Conservation (phyloP, 2,888 invertebrate species). For the Acholoe squamosa region DNA sequence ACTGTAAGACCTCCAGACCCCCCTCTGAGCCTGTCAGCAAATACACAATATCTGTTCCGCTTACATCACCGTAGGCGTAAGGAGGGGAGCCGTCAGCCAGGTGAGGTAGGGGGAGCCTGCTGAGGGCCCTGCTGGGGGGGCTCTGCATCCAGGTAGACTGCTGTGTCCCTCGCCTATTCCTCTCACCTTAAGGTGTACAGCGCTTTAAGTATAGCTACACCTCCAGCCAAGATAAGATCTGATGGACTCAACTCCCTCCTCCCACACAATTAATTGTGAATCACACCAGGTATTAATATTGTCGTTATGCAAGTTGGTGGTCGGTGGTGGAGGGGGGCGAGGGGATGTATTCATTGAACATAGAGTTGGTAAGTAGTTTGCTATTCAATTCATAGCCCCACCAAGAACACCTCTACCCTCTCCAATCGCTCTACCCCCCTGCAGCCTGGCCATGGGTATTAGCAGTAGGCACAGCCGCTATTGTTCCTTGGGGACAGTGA, state of each 20-base stretch:
- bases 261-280: slow-evolving; percentile 26
- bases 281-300: slow-evolving; percentile 41
- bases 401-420: background rate
- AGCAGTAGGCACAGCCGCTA: slow-evolving; percentile 23
- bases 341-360: background rate
- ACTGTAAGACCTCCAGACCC: background rate
- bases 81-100: background rate
- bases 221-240: slow-evolving; percentile 1
- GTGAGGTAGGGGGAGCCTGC: background rate
- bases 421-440: background rate
- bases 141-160: background rate
- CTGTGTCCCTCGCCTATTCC: background rate
- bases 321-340: background rate
- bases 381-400: background rate
- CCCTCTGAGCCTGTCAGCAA: background rate
- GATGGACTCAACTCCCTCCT: slow-evolving; percentile 2
- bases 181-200: slow-evolving; percentile 23
- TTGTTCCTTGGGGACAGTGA: slow-evolving; percentile 28
- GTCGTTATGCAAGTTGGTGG: background rate
- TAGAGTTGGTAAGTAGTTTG: background rate
- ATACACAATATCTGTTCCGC: slow-evolving; percentile 35
- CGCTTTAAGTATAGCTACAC: background rate
- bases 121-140: slow-evolving; percentile 16
- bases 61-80: slow-evolving; percentile 38
- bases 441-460: slow-evolving; percentile 8